These are phyloP conservation scores for Urosaurus nigricauda DNA, from an alignment of 2,797 vertebrate species.

Conservation along the genomic window DNA sequence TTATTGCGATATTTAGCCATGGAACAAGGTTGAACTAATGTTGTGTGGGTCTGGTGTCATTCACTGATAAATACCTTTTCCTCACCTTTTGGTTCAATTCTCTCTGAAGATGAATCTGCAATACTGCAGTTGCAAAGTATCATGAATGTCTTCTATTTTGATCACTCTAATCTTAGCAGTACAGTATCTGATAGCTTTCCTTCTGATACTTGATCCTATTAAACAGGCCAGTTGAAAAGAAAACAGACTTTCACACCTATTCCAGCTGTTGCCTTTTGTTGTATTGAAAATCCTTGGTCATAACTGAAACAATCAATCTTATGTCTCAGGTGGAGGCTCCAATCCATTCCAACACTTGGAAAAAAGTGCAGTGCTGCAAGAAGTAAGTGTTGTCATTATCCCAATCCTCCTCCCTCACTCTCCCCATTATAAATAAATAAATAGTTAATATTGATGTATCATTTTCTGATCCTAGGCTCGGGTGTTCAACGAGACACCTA, in stretches of 20 bases:
- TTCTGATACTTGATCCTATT: slow-evolving; percentile 40
- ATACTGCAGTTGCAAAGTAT: slow-evolving; percentile 2
- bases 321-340: slow-evolving; percentile 79
- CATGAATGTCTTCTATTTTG: slow-evolving; percentile 21
- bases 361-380: slow-evolving; percentile 85
- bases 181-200: slow-evolving; percentile 23
- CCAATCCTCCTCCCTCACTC: background rate
- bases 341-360: slow-evolving; percentile 86
- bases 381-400: slow-evolving; percentile 73
- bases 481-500: slow-evolving; percentile 85
- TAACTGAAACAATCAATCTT: slow-evolving; percentile 16
- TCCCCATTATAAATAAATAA: background rate
- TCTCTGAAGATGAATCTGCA: slow-evolving; percentile 8
- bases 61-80: slow-evolving; percentile 48
- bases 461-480: slow-evolving; percentile 78
- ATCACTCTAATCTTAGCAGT: slow-evolving; percentile 46
- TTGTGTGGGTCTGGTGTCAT: slow-evolving; percentile 42
- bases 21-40: slow-evolving; percentile 1
- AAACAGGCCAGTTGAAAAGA: slow-evolving; percentile 38
- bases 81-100: slow-evolving; percentile 39
- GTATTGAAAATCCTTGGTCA: background rate
- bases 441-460: background rate
- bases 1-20: background rate
- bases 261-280: background rate
- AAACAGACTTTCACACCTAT: slow-evolving; percentile 33